A percentile compares a stretch with the other conserved stretches of the same genome.
Evolutionary conservation across 2,888 invertebrate species (phyloP).

Genomic region (Cryptophagus acutangulus): DNA sequence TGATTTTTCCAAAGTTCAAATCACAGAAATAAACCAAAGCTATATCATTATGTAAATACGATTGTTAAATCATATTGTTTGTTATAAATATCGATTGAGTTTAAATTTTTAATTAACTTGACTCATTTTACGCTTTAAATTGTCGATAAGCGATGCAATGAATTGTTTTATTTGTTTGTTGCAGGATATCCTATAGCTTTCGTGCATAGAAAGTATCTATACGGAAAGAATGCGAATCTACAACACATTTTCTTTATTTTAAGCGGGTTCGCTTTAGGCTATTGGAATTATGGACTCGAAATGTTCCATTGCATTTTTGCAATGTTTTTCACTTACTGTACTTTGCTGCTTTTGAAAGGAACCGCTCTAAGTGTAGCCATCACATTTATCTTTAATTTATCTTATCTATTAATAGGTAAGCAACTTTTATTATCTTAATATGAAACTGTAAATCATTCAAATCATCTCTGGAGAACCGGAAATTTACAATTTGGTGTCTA

Average conservation of each 20-base stretch:
- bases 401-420: conserved; percentile 64
- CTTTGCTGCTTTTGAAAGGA: conserved; percentile 61
- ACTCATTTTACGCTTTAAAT: background rate
- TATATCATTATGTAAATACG: conserved; percentile 4
- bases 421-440: too few relatives aligned
- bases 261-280: conserved; percentile 69
- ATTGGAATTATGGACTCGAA: conserved; percentile 78
- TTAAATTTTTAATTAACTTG: background rate
- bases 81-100: too few relatives aligned
- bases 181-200: conserved; percentile 71
- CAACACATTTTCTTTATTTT: conserved; percentile 73
- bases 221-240: conserved; percentile 51
- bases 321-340: conserved; percentile 64
- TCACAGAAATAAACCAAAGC: background rate
- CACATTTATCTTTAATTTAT: conserved; percentile 78
- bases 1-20: conserved; percentile 9
- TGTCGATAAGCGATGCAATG: background rate
- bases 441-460: too few relatives aligned
- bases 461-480: too few relatives aligned
- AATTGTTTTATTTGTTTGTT: conserved; percentile 31
- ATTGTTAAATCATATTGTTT: background rate
- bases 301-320: conserved; percentile 73
- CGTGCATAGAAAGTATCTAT: conserved; percentile 57
- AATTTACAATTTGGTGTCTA: too few relatives aligned
- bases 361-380: conserved; percentile 60